Evolutionary conservation across 2,888 invertebrate genomes (phyloP), one percentile per base, ranked within the genome.

Genomic region (Lysandra coridon): DNA sequence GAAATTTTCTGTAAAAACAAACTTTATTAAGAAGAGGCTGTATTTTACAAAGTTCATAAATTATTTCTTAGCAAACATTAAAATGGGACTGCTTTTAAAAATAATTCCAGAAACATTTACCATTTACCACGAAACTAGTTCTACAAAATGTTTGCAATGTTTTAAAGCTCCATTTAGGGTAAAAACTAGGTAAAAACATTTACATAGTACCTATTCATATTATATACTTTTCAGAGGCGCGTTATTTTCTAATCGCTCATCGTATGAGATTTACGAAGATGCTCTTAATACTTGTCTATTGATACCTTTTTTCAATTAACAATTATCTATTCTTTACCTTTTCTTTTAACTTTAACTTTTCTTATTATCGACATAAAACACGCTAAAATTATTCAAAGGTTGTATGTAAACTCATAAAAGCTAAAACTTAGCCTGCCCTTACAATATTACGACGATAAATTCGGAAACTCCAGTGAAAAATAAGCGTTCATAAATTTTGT

Each of bases 401-500:
- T 30, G 12, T 30, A 23, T 64, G 64, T 23, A 64, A 64, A 10
- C 64, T 69, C 69, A 69, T 69, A 37, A 69, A 69, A 69, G 33
- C 69, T 14, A 69, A 69, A 69, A 69, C 69, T 69, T 69, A 33
- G 33, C 69, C 33, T 1, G 12, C 33, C 14, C 69, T 69, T 69
- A 69, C 33, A 69, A 69, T 53, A 75, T 75, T 75, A 75, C 23
- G 37, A 53, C 75, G 30, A 30, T 75, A 53, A 75, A 75, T 75
- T 75, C 49, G 12, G 49, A 57, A 57, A 76, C 49, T 53, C 76
- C 57, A 14, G 53, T 57, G 17, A 76, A 75, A 53, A 57, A 76
- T 76, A 76, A 33, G 49, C 76, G 76, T 76, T 76, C 53, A 76
- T 76, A 76, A 76, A 76, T 57, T 76, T 23, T 57, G 57, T 76